Base-by-base conservation (phyloP, 2,888 invertebrate genomes). In the Stenotaenia linearis region DNA sequence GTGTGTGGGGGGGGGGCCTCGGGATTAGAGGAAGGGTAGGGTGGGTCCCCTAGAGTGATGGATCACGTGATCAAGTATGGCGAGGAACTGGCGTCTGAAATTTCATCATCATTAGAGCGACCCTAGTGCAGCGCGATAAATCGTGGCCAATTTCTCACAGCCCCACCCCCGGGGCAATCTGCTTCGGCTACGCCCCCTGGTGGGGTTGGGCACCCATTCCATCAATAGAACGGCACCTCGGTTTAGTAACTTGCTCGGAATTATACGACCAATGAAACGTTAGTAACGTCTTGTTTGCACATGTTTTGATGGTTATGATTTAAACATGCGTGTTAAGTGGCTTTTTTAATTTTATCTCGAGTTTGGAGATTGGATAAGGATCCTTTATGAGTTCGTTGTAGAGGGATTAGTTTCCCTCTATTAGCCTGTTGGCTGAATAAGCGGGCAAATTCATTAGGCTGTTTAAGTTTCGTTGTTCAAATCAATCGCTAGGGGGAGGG, bases 51-150 rank as follows among this genome's bases (percentile, higher is more conserved):
- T n/a, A 69, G 69, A 69, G 69, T 69, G 69, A 69, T 69, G 69
- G 69, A 69, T 69, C 69, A 69, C 69, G 69, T 69, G 69, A 69
- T 69, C 69, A 69, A 69, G 69, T 69, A 69, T 28, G 69, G 50
- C 50, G 50, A 50, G 50, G 50, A 50, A 50, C 50, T 50, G 50
- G 69, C 69, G 69, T 69, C 69, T 69, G 69, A 69, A 69, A 69
- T 69, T 69, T 69, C 69, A 69, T 69, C 69, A 69, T 69, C 69
- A 69, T 69, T 69, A 69, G 69, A 69, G 69, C 69, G 69, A 69
- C 69, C 69, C 69, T 69, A 69, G 69, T 69, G 69, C 69, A 69
- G 69, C 28, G 69, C 69, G 69, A 69, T 69, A 69, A 69, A 69
- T 69, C 69, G 69, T 69, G 69, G 69, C 69, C 69, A 69, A 69